Evolutionary conservation across 2,888 invertebrate species (phyloP).

Genomic region (Sarcophaga caerulescens): DNA sequence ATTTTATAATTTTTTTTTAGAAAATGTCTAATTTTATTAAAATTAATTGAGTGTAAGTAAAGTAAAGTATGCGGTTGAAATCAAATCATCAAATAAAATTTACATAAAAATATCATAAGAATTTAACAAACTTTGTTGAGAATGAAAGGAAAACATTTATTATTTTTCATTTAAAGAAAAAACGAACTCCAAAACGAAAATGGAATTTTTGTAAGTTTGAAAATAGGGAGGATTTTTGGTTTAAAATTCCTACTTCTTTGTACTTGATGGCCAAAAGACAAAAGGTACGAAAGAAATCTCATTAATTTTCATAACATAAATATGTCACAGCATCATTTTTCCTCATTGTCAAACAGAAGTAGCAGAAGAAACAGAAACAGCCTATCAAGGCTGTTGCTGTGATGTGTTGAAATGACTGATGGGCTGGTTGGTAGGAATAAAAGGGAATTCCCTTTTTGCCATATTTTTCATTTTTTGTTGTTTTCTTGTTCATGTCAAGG

Average conservation of each 20-base stretch:
- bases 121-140: not conserved
- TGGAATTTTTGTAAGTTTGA: not conserved
- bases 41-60: conserved; percentile 51
- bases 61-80: conserved; percentile 15
- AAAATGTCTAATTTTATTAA: conserved; percentile 10
- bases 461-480: not conserved
- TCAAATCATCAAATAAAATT: conserved; percentile 37
- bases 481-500: conserved; percentile 27
- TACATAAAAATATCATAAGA: conserved; percentile 45
- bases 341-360: conserved; percentile 51
- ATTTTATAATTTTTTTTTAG: not conserved
- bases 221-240: conserved; percentile 35
- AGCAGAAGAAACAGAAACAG: conserved; percentile 36
- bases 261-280: conserved; percentile 17
- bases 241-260: not conserved
- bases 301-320: conserved; percentile 68
- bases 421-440: conserved; percentile 53
- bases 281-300: conserved; percentile 45
- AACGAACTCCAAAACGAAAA: conserved; percentile 8
- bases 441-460: conserved; percentile 18
- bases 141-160: conserved; percentile 49
- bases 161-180: conserved; percentile 36
- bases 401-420: conserved; percentile 57
- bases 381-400: conserved; percentile 33
- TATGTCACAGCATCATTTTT: conserved; percentile 68